Evolutionary conservation across 2,113 vertebrate species (phyloP).

Genomic region (Semnornis frantzii): DNA sequence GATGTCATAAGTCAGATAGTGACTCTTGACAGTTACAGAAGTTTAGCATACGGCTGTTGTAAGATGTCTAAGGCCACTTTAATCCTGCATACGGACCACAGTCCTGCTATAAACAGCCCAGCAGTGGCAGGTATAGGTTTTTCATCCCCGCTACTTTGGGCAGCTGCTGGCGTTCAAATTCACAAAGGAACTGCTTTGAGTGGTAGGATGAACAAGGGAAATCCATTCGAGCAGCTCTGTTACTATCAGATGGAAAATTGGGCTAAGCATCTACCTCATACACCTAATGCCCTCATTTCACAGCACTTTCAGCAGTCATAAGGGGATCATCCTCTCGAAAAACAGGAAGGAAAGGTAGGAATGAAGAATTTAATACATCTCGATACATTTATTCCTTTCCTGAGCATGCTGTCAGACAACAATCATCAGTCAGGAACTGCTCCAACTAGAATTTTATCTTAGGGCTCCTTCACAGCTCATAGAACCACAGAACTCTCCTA

Average conservation of each 20-base stretch:
- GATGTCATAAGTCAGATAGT: not conserved
- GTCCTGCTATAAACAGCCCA: not conserved
- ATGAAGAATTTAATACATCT: not conserved
- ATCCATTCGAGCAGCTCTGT: not conserved
- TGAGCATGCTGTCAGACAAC: constrained; percentile 19
- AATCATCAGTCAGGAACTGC: not conserved
- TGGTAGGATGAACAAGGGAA: not conserved
- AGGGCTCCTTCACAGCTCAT: not conserved
- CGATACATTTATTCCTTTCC: not conserved
- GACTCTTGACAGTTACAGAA: not conserved
- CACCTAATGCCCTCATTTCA: not conserved
- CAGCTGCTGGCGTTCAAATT: not conserved
- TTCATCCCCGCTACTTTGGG: not conserved
- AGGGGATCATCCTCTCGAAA: not conserved
- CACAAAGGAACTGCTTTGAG: not conserved
- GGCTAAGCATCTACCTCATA: not conserved
- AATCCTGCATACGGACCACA: not conserved
- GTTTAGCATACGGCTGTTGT: not conserved
- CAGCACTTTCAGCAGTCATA: not conserved
- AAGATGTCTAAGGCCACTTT: not conserved
- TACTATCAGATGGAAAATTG: not conserved
- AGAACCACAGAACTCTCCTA: not conserved
- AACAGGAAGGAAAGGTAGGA: not conserved
- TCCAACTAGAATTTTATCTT: constrained; percentile 25
- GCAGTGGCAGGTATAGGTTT: not conserved